phyloP scores from a whole-genome alignment of 1,140 invertebrate genomes.

The Bradysia coprophila region DNA sequence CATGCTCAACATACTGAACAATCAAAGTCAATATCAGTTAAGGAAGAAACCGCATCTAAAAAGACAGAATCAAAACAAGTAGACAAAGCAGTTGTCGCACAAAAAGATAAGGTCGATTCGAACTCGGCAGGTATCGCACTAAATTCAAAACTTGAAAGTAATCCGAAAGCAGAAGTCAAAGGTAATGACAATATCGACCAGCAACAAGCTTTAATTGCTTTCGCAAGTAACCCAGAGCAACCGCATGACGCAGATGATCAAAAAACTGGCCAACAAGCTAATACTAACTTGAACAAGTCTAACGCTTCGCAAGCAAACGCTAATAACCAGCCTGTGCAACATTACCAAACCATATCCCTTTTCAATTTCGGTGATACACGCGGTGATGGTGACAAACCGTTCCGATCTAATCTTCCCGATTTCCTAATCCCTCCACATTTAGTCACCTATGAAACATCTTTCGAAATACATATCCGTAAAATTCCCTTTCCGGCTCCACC shows the following conservation, averaged over 20 bases:
- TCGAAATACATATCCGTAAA: constrained; percentile 21
- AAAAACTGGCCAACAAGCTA: constrained; percentile 2
- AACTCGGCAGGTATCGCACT: too few relatives aligned
- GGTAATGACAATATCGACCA: too few relatives aligned
- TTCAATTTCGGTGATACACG: constrained; percentile 1
- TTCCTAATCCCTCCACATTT: constrained; percentile 23
- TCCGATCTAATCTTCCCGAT: constrained; percentile 13
- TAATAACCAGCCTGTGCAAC: constrained; percentile 1
- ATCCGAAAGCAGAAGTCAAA: too few relatives aligned
- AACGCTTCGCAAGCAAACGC: background rate
- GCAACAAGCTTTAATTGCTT: too few relatives aligned
- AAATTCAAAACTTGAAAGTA: too few relatives aligned
- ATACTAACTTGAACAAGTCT: background rate
- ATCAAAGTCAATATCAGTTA: too few relatives aligned
- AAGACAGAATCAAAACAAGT: too few relatives aligned
- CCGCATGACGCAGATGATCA: constrained; percentile 2
- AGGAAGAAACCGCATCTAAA: too few relatives aligned
- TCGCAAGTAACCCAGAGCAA: too few relatives aligned
- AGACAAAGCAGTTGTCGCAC: too few relatives aligned
- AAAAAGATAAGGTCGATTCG: too few relatives aligned
- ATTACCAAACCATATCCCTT: background rate
- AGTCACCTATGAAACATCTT: constrained; percentile 20
- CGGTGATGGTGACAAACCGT: background rate
- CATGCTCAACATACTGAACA: too few relatives aligned
- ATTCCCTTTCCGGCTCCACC: constrained; percentile 10